Conservation (phyloP, 2,113 vertebrate genomes). For the Geococcyx californianus region DNA sequence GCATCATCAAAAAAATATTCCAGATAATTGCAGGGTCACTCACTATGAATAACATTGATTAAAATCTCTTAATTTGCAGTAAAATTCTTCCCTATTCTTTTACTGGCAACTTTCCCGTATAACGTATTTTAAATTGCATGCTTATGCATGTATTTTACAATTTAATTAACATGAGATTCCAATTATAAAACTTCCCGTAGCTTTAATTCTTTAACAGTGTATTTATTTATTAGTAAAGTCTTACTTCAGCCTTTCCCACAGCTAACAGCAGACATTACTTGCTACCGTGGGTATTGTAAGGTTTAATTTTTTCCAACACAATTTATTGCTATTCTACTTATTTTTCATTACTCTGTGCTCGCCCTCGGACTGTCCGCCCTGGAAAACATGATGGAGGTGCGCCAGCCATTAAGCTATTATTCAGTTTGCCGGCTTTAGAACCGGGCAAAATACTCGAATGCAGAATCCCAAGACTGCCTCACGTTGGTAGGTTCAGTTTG, state of each 20-base stretch:
- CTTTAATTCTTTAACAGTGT: too few relatives aligned
- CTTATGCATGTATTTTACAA: not conserved
- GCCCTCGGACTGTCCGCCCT: not conserved
- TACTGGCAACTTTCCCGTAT: not conserved
- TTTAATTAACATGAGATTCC: not conserved
- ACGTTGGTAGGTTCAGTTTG: not conserved
- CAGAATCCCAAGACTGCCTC: not conserved
- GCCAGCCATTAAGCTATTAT: accelerated
- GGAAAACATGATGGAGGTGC: not conserved
- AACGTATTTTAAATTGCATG: not conserved
- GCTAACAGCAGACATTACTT: not conserved
- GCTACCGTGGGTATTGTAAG: not conserved
- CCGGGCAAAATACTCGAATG: accelerated
- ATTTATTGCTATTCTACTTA: not conserved
- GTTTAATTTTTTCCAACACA: not conserved
- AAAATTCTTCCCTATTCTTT: not conserved
- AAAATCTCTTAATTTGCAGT: not conserved
- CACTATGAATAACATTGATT: not conserved
- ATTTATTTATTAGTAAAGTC: too few relatives aligned
- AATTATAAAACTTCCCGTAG: not conserved
- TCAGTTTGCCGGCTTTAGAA: not conserved
- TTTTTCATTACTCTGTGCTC: not conserved
- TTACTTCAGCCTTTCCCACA: not conserved
- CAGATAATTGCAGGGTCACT: not conserved
- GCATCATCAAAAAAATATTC: not conserved